Base-by-base conservation (phyloP, 1,140 invertebrate genomes). In the Drosophila mojavensis region DNA sequence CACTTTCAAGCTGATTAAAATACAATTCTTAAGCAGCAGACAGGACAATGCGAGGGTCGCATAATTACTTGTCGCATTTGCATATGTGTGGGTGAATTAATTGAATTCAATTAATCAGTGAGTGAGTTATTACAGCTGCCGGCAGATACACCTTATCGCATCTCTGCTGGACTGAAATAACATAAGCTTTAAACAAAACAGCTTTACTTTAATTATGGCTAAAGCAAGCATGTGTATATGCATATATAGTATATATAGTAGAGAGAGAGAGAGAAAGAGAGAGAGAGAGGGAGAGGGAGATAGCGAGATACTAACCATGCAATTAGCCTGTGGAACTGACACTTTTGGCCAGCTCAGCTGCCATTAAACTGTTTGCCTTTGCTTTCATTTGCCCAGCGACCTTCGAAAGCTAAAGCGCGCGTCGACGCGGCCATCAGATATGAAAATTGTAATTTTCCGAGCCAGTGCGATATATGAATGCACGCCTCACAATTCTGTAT, bases 361-460 rank as follows among this genome's bases (percentile, higher is more conserved):
- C 20, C 54, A 33, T 43, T 56, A 50, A 47, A 30, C 15, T 26
- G 26, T 43, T 48, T 20, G 15, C 20, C 55, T 60, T 48, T 66
- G 65, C 66, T 30, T 72, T 68, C 72, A 61, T 67, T 58, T 65
- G 50, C 11, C 33, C 13, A 43, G 11, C 48, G 33, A 43, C 55
- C 70, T 73, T 68, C 64, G 56, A 55, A 72, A 63, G 43, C 64
- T 54, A 20, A 13, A 24, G 51, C 39, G 43, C 11, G 45, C 41
- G 30, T 45, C 26, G 59, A 56, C 45, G 64, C 13, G 11, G 56
- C 65, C 63, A 79, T 76, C 66, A 60, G 54, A 86, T 67, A 82
- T 82, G 63, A 66, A 79, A 82, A 67, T 88, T 85, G 83, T 79
- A 81, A 82, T 82, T 85, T 85, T 88, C 79, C 68, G 69, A 64